Percentiles rank a stretch among this genome's conserved stretches.
Evolutionary conservation across 2,888 invertebrate genomes (phyloP).

Genomic region (Chaetoderma sp.): DNA sequence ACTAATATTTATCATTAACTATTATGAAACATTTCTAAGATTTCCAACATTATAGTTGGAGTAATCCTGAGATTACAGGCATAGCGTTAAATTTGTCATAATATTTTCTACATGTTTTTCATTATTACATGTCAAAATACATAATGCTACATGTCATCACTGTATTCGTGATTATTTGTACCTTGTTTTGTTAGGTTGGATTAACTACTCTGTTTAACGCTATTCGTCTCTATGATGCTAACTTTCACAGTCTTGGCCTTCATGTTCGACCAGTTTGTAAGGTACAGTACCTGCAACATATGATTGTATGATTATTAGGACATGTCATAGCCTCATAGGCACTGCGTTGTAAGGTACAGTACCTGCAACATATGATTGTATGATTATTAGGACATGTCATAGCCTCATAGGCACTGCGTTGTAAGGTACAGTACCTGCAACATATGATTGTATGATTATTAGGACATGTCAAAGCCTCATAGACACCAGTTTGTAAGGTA

Average conservation of each 20-base stretch:
- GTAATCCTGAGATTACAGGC: too few species aligned
- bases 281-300: too few species aligned
- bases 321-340: neutral
- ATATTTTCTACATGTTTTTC: neutral
- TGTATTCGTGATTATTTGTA: too few species aligned
- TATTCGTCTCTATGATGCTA: conserved; percentile 89
- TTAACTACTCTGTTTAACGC: conserved; percentile 90
- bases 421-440: too few species aligned
- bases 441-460: too few species aligned
- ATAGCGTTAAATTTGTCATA: neutral
- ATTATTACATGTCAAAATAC: neutral
- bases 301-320: too few species aligned
- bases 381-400: conserved; percentile 4
- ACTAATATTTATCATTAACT: too few species aligned
- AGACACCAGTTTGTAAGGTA: conserved; percentile 51
- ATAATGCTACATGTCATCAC: neutral
- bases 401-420: neutral
- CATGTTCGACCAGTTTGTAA: conserved; percentile 85
- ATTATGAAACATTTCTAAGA: too few species aligned
- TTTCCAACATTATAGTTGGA: too few species aligned
- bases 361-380: too few species aligned
- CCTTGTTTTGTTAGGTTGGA: conserved; percentile 75
- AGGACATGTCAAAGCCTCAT: neutral
- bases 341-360: conserved; percentile 58
- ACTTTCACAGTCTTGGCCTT: conserved; percentile 90